phyloP scores from a whole-genome alignment of 35 echinoderm and acorn worm species.

The Ptychodera flava region DNA sequence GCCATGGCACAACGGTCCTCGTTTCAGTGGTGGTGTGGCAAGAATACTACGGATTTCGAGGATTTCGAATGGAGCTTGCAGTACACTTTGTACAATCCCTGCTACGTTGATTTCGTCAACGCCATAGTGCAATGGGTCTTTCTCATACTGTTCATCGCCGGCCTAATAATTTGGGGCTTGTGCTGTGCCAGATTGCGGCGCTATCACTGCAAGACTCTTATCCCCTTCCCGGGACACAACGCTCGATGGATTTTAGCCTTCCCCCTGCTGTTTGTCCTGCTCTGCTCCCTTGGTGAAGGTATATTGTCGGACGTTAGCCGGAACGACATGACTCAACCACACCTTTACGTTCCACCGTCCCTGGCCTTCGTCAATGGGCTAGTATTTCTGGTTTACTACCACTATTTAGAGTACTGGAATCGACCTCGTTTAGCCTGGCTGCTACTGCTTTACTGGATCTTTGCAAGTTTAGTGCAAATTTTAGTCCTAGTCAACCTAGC shows the following conservation, averaged over 20 bases:
- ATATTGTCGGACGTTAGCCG: conserved; percentile 66
- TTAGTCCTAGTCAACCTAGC: too few relatives aligned
- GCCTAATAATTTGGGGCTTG: too few relatives aligned
- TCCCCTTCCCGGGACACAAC: conserved; percentile 76
- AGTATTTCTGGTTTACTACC: conserved; percentile 61
- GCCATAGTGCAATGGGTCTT: conserved; percentile 61
- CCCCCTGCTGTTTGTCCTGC: conserved; percentile 27
- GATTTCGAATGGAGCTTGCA: conserved; percentile 52
- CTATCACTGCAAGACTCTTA: conserved; percentile 25
- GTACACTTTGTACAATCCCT: conserved; percentile 81
- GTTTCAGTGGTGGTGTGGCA: too few relatives aligned
- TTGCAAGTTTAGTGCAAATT: too few relatives aligned
- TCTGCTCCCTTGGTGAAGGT: conserved; percentile 62
- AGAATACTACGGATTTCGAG: too few relatives aligned
- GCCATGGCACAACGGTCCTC: too few relatives aligned
- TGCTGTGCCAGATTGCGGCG: conserved; percentile 47
- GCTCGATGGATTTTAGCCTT: conserved; percentile 69
- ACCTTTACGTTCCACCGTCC: conserved; percentile 48
- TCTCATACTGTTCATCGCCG: conserved; percentile 45
- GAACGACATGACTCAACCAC: conserved; percentile 52
- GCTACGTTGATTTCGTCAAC: conserved; percentile 59
- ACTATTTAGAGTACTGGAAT: conserved; percentile 79
- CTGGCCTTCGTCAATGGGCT: conserved; percentile 26
- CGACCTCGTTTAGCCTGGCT: conserved; percentile 35
- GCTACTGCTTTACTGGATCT: conserved; percentile 62